Conservation (phyloP, 2,113 vertebrate genomes). For the Lichenostomus cassidix region DNA sequence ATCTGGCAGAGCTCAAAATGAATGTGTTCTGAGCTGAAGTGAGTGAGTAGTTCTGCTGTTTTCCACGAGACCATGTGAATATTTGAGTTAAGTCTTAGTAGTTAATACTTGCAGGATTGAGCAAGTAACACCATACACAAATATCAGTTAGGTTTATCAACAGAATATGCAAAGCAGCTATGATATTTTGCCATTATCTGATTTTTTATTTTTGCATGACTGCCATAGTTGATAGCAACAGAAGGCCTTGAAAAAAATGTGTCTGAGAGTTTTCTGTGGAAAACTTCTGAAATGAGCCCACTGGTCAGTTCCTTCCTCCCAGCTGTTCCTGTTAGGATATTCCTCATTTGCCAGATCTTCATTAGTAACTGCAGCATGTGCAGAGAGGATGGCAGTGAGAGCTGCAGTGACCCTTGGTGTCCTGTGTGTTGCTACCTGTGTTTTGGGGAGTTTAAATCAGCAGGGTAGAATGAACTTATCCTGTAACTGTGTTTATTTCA, state of each 20-base stretch:
- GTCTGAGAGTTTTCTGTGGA: not conserved
- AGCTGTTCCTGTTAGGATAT: not conserved
- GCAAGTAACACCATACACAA: not conserved
- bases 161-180: not conserved
- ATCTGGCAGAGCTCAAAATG: not conserved
- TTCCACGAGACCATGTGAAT: not conserved
- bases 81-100: not conserved
- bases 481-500: rapidly evolving
- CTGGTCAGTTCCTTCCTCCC: not conserved
- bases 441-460: not conserved
- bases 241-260: not conserved
- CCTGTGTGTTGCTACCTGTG: rapidly evolving
- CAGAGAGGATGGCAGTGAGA: not conserved
- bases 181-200: not conserved
- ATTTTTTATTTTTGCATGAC: not conserved
- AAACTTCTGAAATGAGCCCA: not conserved
- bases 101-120: not conserved
- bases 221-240: not conserved
- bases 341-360: not conserved
- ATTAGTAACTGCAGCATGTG: not conserved
- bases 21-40: not conserved
- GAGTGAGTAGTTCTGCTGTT: not conserved
- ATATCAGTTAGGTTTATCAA: not conserved
- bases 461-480: rapidly evolving
- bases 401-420: not conserved